Evolutionary conservation across 2,888 invertebrate genomes (phyloP).

Genomic region (Hoplodrina blanda): DNA sequence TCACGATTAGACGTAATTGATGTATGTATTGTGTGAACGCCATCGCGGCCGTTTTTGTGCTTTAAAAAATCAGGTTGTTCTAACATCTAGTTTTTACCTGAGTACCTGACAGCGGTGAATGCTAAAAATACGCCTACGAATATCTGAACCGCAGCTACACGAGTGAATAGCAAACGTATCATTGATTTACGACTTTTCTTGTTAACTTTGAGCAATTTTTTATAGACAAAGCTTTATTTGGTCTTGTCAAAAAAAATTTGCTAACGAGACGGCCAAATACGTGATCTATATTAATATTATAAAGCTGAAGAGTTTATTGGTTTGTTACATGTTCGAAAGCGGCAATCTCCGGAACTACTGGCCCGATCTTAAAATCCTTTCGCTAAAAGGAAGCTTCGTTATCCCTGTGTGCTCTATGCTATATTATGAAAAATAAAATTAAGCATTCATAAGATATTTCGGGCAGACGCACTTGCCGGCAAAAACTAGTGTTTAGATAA

Average conservation of each 20-base stretch:
- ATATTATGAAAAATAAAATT: too few relatives aligned
- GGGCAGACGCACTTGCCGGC: too few relatives aligned
- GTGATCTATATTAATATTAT: too few relatives aligned
- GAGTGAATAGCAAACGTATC: slow-evolving; percentile 2
- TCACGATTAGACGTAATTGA: slow-evolving; percentile 64
- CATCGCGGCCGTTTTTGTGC: slow-evolving; percentile 52
- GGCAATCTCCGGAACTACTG: too few relatives aligned
- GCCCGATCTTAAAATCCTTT: too few relatives aligned
- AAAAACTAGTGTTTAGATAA: too few relatives aligned
- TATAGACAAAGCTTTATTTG: neutral
- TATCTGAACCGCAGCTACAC: slow-evolving; percentile 7
- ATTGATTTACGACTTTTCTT: slow-evolving; percentile 5
- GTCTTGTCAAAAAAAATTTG: neutral
- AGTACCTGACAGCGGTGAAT: slow-evolving; percentile 20
- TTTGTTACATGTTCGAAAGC: too few relatives aligned
- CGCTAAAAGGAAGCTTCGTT: too few relatives aligned
- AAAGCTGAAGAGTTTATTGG: too few relatives aligned
- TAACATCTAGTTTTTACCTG: slow-evolving; percentile 32
- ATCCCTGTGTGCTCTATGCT: too few relatives aligned
- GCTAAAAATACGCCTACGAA: slow-evolving; percentile 14
- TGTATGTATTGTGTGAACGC: slow-evolving; percentile 58
- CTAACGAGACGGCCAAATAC: too few relatives aligned
- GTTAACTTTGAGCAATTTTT: slow-evolving; percentile 11
- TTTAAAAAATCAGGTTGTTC: slow-evolving; percentile 42
- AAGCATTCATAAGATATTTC: too few relatives aligned